Evolutionary conservation across 2,888 invertebrate species (phyloP), one percentile per base, ranked within the genome.

Genomic region (Acronicta aceris): DNA sequence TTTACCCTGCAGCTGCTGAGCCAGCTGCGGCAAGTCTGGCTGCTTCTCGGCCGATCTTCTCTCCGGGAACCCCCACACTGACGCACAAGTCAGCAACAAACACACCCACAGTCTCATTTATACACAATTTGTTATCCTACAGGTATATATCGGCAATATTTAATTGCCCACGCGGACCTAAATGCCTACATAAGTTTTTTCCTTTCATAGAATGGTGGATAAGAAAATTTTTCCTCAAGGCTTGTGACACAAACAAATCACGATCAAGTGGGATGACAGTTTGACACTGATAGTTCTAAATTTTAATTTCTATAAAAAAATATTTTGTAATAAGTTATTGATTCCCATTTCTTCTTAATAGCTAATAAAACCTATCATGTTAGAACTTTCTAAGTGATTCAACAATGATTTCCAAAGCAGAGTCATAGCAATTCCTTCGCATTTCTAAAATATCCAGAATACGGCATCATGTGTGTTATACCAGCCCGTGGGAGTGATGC

Each of bases 31-130:
- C 43, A 82, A 56, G 16, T 75, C 76, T 36, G 59, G 61, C 38
- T 68, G 61, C 41, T 78, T 83, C 13, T 62, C 67, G 41, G 33
- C 74, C 13, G 74, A 63, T 55, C 86, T 81, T 62, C 85, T 79
- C 64, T 90, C 86, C 42, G 86, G 92, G 73, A 79, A 88, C 27
- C 88, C 90, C 85, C 83, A 85, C 71, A 87, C 89, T 81, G 91
- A 86, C 84, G 84, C 85, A 61, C 81, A 79, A 61, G 87, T 77
- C 84, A 92, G 79, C 59, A 90, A 53, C 36, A 93, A 73, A 47
- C 85, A 78, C 71, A 88, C 65, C 66, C 76, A 85, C 68, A 88
- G 77, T 89, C 83, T 89, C 93, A 94, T 94, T 85, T 86, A 89
- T 82, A 64, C 57, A 81, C 80, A 76, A 72, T 83, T 83, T 75